These are phyloP conservation scores for Tolypeutes matacus DNA, from an alignment of 2,797 vertebrate species.

Conservation along the genomic window DNA sequence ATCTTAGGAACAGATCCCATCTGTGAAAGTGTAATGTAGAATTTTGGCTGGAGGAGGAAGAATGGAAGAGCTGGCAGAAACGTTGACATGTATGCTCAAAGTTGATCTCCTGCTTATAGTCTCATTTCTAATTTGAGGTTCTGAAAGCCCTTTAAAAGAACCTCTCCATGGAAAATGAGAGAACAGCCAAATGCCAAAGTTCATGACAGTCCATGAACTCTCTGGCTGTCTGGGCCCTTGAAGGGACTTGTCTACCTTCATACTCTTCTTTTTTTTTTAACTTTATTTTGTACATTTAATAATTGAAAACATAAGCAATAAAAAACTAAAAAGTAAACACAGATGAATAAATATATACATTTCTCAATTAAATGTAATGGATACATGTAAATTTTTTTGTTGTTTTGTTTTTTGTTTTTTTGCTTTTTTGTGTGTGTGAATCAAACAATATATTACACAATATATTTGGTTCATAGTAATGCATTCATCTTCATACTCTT, in stretches of 20 bases:
- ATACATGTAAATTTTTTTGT: no score
- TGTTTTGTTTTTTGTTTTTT: no score
- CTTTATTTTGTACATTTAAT: no score
- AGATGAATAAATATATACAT: no score
- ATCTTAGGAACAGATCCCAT: neutral
- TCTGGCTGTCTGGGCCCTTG: neutral
- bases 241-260: neutral
- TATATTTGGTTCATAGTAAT: no score
- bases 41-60: constrained; percentile 32
- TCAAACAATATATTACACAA: no score
- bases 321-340: no score
- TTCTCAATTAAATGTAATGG: no score
- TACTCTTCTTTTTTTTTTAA: no score
- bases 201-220: neutral
- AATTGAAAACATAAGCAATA: no score
- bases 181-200: neutral
- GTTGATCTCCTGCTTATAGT: neutral
- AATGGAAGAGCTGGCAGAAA: neutral
- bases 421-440: no score
- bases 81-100: neutral
- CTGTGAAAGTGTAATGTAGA: neutral
- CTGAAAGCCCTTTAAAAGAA: constrained; percentile 11
- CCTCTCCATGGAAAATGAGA: neutral
- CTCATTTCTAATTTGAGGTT: constrained; percentile 43
- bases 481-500: neutral